Base-by-base conservation (phyloP, 2,797 vertebrate species). In the Platyrinchus mystaceus region DNA sequence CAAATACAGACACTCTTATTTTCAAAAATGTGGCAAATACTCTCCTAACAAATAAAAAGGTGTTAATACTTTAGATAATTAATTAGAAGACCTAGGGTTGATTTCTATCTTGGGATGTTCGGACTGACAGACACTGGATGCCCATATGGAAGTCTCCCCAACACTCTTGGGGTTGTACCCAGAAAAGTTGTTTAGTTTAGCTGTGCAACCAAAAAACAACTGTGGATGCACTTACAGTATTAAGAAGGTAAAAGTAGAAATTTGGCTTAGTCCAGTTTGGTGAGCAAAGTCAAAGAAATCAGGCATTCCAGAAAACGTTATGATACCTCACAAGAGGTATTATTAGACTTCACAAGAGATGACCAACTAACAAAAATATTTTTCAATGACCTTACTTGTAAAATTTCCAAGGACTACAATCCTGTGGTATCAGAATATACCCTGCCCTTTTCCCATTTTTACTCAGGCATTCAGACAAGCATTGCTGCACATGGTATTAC, bases 381-480 rank as follows among this genome's bases (percentile, higher is more conserved):
- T 89, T 46, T 69, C 32, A 34, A 28, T 68, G 60, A 84, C n/a
- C 26, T 69, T 76, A 87, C 56, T 62, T 68, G 36, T 78, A 78
- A 92, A 71, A 64, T 58, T 94, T 87, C 69, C 90, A 90, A 73
- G 23, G 68, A 14, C 43, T 66, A 43, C 0, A 1, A 37, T 39
- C 69, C 74, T 69, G 24, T 60, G 50, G n/a, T 50, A 64, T 91
- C 58, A 20, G 46, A 47, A 47, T 23, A 47, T 58, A 50, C 36
- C 24, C 49, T 91, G 76, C 36, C 69, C 73, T 81, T 78, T 83
- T 66, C 41, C 53, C 52, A 41, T 81, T 91, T 94, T 70, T 44
- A 80, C 67, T 91, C 70, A 79, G 93, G 73, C 94, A 37, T 59
- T 84, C 73, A 59, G 73, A 59, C 28, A 86, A 81, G 58, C 59